Conservation (phyloP, 2,888 invertebrate genomes). For the Meteorus colon region DNA sequence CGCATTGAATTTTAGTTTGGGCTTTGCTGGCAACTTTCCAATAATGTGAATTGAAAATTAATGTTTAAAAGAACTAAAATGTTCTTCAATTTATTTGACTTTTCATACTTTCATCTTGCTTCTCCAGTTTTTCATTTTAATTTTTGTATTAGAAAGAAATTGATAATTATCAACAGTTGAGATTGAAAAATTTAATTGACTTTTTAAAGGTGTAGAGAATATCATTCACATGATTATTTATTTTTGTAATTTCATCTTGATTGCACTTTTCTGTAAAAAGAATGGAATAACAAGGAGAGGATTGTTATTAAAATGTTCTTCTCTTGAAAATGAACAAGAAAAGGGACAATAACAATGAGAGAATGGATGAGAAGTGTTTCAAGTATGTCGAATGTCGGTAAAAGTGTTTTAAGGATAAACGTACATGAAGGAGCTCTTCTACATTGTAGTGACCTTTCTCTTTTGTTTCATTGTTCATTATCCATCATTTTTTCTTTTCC, state of each 20-base stretch:
- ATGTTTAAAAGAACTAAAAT: conserved; percentile 16
- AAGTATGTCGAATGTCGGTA: conserved; percentile 3
- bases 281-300: no score
- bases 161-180: no score
- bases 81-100: neutral
- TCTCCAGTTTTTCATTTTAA: no score
- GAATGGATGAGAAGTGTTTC: neutral
- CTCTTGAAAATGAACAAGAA: neutral
- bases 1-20: conserved; percentile 46
- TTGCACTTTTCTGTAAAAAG: no score
- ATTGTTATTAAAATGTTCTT: no score
- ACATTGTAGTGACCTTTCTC: neutral
- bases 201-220: no score
- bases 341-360: neutral
- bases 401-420: conserved; percentile 23
- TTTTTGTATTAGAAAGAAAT: no score
- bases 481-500: neutral
- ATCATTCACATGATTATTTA: no score
- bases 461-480: neutral
- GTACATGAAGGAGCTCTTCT: neutral
- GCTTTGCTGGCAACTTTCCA: conserved; percentile 64
- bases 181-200: no score
- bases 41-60: conserved; percentile 36
- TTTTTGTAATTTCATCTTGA: no score
- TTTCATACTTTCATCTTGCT: neutral